These are phyloP conservation scores for Meriones unguiculatus DNA, from an alignment of 2,113 vertebrate species.

Conservation along the genomic window DNA sequence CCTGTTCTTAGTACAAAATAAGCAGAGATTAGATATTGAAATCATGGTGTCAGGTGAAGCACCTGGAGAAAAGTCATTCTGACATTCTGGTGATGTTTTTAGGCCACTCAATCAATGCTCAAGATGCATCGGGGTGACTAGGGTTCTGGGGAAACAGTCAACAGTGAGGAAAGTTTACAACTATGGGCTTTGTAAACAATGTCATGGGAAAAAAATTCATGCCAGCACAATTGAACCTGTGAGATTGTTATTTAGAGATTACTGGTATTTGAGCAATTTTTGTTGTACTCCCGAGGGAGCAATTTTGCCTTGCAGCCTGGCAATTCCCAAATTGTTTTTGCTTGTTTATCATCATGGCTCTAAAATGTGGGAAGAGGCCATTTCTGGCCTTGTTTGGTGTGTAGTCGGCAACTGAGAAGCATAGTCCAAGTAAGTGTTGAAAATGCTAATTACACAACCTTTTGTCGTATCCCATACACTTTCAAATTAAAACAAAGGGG, in stretches of 20 bases:
- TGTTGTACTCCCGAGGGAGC: constrained; percentile 44
- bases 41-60: neutral
- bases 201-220: constrained; percentile 67
- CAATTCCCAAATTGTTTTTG: constrained; percentile 55
- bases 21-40: neutral
- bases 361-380: constrained; percentile 23
- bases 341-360: constrained; percentile 63
- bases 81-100: neutral
- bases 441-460: constrained; percentile 53
- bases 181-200: neutral
- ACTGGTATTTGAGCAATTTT: constrained; percentile 52
- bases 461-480: constrained; percentile 1
- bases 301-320: constrained; percentile 18
- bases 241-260: constrained; percentile 69
- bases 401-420: neutral
- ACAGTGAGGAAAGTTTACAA: neutral
- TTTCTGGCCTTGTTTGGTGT: constrained; percentile 69
- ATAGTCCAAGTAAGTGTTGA: neutral
- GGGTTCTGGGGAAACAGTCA: neutral
- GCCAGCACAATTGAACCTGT: neutral
- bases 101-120: neutral
- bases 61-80: neutral
- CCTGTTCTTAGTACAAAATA: neutral
- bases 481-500: neutral
- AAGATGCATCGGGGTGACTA: neutral